phyloP scores from a whole-genome alignment of 2,113 vertebrate genomes.

The Aix galericulata region DNA sequence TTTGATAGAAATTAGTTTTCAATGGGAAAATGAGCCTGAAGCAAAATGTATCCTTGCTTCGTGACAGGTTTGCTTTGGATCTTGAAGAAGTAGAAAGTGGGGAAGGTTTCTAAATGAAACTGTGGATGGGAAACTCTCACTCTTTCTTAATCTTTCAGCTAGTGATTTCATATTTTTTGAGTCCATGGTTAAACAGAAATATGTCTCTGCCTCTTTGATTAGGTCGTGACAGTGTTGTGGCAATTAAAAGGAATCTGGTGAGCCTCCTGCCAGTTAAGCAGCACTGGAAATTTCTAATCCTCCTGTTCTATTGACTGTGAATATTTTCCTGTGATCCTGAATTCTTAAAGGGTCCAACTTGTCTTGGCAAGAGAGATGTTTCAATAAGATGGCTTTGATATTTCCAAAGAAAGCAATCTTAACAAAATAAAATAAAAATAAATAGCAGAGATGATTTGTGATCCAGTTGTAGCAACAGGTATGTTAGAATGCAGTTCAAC shows the following conservation, averaged over 20 bases:
- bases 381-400: not conserved
- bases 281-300: not conserved
- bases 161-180: not conserved
- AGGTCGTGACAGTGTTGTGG: not conserved
- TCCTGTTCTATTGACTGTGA: not conserved
- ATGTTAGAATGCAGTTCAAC: not conserved
- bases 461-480: not conserved
- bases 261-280: not conserved
- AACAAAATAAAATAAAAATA: not conserved
- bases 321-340: not conserved
- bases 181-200: not conserved
- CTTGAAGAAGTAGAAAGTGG: not conserved
- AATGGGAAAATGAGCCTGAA: not conserved
- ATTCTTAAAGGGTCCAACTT: not conserved
- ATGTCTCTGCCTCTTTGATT: not conserved
- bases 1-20: not conserved
- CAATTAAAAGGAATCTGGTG: not conserved
- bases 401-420: not conserved
- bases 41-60: not conserved
- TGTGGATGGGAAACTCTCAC: not conserved
- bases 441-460: not conserved
- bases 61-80: not conserved
- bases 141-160: not conserved
- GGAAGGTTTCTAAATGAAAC: not conserved
- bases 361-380: not conserved